Conservation (phyloP, 2,888 invertebrate species). For the Lypha dubia region DNA sequence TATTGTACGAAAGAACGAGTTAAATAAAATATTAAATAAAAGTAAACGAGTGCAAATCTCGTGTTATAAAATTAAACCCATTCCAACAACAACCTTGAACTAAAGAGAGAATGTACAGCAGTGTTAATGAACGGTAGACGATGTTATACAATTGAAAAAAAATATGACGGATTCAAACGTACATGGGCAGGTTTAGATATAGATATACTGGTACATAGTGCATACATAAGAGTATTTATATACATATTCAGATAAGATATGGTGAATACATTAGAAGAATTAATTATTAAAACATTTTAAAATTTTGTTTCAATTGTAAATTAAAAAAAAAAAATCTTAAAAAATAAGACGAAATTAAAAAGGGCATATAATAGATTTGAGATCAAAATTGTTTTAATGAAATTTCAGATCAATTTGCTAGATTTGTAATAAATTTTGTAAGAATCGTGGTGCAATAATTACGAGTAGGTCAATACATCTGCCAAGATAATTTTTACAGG, state of each 20-base stretch:
- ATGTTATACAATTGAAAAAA: background rate
- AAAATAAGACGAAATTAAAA: background rate
- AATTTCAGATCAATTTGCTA: too few species aligned
- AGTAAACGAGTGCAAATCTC: background rate
- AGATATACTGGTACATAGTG: background rate
- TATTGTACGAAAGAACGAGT: background rate
- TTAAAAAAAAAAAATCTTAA: too few species aligned
- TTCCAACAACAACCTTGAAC: slow-evolving; percentile 48
- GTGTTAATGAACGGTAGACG: background rate
- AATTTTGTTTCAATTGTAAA: too few species aligned
- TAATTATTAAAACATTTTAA: slow-evolving; percentile 1
- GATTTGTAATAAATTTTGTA: too few species aligned
- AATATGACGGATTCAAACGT: background rate
- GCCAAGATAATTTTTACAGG: too few species aligned
- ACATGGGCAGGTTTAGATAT: background rate
- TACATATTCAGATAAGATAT: background rate
- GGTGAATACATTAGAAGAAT: background rate
- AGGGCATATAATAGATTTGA: background rate
- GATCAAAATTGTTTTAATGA: too few species aligned
- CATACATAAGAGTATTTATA: background rate
- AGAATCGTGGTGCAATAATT: too few species aligned
- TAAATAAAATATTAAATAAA: background rate
- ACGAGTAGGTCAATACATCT: too few species aligned
- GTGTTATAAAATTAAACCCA: background rate
- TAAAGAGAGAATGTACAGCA: slow-evolving; percentile 17